These are phyloP conservation scores for Orgyia antiqua DNA, from an alignment of 2,888 invertebrate species.

Conservation along the genomic window DNA sequence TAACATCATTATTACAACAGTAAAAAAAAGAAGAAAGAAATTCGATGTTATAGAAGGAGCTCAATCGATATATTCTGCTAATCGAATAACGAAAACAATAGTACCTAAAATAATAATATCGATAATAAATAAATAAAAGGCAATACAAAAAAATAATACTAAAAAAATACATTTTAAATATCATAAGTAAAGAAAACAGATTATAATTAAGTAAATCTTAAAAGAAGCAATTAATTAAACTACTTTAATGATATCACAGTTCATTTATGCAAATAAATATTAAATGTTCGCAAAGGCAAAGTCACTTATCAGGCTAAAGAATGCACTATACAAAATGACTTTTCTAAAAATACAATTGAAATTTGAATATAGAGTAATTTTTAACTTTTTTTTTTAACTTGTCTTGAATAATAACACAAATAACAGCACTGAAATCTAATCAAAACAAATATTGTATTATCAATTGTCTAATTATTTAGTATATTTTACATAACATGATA, in stretches of 20 bases:
- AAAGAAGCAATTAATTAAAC: conserved; percentile 65
- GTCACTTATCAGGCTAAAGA: no score
- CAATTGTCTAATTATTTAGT: conserved; percentile 33
- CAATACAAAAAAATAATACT: no score
- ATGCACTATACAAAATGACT: no score
- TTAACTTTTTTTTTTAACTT: not conserved
- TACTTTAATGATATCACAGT: conserved; percentile 75
- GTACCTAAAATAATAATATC: no score
- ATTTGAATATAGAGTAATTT: not conserved
- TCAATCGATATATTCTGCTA: no score
- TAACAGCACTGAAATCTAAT: conserved; percentile 18
- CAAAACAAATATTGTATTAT: conserved; percentile 18
- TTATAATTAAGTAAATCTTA: conserved; percentile 28
- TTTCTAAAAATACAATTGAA: no score
- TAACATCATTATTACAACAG: no score
- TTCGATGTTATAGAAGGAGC: no score
- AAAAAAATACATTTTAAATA: conserved; percentile 14
- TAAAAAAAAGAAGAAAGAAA: no score
- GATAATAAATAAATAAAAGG: no score
- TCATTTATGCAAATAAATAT: conserved; percentile 75
- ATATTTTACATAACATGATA: conserved; percentile 23
- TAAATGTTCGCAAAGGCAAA: conserved; percentile 9
- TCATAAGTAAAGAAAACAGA: conserved; percentile 18
- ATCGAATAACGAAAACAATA: no score
- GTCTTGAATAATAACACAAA: conserved; percentile 1